Evolutionary conservation across 2,113 vertebrate genomes (phyloP).

Genomic region (Thymallus thymallus): DNA sequence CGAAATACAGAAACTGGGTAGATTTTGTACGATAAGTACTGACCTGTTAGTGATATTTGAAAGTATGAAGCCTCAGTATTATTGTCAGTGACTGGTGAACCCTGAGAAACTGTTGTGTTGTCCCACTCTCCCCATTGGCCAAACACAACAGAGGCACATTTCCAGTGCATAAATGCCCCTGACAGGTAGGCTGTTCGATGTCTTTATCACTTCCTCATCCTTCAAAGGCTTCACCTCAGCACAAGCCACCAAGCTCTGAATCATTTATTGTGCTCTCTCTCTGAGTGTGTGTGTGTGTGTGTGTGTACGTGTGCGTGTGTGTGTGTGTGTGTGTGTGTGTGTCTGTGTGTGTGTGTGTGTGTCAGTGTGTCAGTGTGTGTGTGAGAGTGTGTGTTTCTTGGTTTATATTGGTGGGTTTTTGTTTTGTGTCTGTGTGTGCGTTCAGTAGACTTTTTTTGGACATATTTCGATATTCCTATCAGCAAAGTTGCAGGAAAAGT

Average conservation of each 20-base stretch:
- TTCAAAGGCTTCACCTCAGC: conserved; percentile 24
- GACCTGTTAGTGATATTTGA: neutral
- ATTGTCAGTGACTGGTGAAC: conserved; percentile 2
- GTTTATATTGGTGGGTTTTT: neutral
- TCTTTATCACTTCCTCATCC: conserved; percentile 32
- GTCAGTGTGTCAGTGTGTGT: neutral
- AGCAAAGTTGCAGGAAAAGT: neutral
- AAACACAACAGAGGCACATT: neutral
- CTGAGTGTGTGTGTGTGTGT: neutral
- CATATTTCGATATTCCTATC: neutral
- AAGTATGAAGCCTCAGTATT: neutral
- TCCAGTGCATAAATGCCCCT: neutral
- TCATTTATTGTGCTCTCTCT: conserved; percentile 14
- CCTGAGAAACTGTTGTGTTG: neutral
- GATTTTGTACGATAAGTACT: too few species aligned
- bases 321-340: too few species aligned
- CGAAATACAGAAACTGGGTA: too few species aligned
- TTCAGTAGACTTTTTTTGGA: neutral
- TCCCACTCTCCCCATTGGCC: neutral
- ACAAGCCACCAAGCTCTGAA: conserved; percentile 9
- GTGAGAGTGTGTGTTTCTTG: too few species aligned
- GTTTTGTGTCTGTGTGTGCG: neutral
- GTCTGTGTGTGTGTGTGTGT: neutral
- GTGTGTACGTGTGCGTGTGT: neutral
- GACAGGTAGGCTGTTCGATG: conserved; percentile 34